A percentile compares a stretch with the other conserved stretches of the same genome.
Evolutionary conservation across 1,140 invertebrate species (phyloP).

Genomic region (Neoseiulus cucumeris): DNA sequence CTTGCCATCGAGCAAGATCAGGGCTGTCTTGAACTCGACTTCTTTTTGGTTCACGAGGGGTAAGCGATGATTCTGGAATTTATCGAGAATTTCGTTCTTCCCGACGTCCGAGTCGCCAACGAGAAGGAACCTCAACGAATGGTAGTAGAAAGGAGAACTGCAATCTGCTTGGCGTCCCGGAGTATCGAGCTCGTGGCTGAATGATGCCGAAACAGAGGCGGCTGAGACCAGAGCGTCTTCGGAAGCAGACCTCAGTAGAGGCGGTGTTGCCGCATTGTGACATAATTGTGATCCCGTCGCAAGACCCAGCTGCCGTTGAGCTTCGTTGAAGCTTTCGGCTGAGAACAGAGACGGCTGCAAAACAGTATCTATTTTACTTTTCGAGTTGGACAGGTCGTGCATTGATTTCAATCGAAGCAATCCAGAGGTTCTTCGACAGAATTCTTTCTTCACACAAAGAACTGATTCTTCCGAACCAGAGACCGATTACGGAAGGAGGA

Average conservation of each 20-base stretch:
- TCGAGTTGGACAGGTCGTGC: too few species aligned
- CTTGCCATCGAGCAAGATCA: constrained; percentile 84
- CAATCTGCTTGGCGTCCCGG: background rate
- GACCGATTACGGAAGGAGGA: too few species aligned
- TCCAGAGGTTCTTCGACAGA: too few species aligned
- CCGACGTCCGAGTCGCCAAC: constrained; percentile 96
- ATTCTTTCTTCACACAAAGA: too few species aligned
- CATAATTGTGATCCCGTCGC: background rate
- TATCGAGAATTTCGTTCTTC: constrained; percentile 73
- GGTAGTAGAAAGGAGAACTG: background rate
- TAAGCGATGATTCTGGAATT: background rate
- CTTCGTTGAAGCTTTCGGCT: background rate
- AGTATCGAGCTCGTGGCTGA: background rate
- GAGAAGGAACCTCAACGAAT: constrained; percentile 60
- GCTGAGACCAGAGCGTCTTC: background rate
- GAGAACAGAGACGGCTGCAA: background rate
- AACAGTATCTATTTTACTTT: too few species aligned
- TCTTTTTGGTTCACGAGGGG: constrained; percentile 16
- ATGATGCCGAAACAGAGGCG: background rate
- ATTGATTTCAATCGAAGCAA: too few species aligned
- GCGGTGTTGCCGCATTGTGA: background rate
- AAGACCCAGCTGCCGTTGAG: background rate
- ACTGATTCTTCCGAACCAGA: too few species aligned
- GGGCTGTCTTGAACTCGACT: constrained; percentile 72
- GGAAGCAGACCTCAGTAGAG: background rate